Percentiles rank a stretch among this genome's conserved stretches.
phyloP scores from a whole-genome alignment of 2,113 vertebrate genomes.

The Stigmatopora argus region DNA sequence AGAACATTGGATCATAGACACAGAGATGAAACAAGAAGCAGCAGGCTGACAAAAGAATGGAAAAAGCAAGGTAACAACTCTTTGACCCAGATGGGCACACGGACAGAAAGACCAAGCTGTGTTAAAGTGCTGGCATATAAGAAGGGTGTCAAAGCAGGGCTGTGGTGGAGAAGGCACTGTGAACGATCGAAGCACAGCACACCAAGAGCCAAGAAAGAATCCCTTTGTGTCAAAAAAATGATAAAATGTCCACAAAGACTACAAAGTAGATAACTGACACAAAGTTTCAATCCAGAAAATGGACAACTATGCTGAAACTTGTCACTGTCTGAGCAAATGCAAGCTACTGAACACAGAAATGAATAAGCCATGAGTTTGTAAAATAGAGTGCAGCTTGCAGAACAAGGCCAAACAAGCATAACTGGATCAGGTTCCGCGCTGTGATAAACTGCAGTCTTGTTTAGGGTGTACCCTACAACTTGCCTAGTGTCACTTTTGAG shows the following conservation, averaged over 20 bases:
- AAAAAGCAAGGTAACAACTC: conserved; percentile 28
- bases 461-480: neutral
- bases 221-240: conserved; percentile 24
- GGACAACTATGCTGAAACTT: conserved; percentile 14
- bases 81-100: conserved; percentile 35
- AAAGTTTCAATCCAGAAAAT: conserved; percentile 13
- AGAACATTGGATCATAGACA: neutral
- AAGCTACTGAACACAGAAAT: neutral
- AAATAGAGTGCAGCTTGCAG: neutral
- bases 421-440: neutral
- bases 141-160: conserved; percentile 47
- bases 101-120: conserved; percentile 29
- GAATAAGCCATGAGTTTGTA: neutral
- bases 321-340: neutral
- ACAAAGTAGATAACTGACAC: conserved; percentile 24
- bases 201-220: conserved; percentile 38
- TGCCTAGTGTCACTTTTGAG: neutral
- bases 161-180: conserved; percentile 32
- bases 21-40: conserved; percentile 19
- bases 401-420: neutral
- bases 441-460: neutral
- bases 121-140: conserved; percentile 36
- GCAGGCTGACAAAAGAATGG: conserved; percentile 16
- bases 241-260: neutral
- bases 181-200: conserved; percentile 28